Percentiles rank a stretch among this genome's conserved stretches.
Evolutionary conservation across 2,888 invertebrate genomes (phyloP).

Genomic region (Drosophila anomelani): DNA sequence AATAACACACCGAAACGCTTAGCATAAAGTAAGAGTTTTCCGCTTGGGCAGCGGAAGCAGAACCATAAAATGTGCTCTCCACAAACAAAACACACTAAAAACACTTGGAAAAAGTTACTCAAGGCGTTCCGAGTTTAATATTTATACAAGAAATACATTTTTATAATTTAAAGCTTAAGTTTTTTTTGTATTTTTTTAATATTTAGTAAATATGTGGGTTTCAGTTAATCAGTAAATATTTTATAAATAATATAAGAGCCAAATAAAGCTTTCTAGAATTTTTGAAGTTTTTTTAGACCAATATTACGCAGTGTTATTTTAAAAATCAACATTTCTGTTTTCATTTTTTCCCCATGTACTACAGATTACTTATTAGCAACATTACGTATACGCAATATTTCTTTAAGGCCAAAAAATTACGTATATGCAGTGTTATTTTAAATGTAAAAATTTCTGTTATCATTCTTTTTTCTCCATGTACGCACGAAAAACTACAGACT

Average conservation of each 20-base stretch:
- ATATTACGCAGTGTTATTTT: slow-evolving; percentile 1
- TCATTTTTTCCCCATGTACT: too few relatives aligned
- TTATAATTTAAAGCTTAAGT: too few relatives aligned
- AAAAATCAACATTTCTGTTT: too few relatives aligned
- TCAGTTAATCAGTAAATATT: neutral
- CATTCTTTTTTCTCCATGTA: slow-evolving; percentile 16
- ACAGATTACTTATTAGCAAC: too few relatives aligned
- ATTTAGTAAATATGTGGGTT: neutral
- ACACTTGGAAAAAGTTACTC: neutral
- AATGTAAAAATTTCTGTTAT: too few relatives aligned
- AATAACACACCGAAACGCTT: slow-evolving; percentile 61
- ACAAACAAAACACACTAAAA: slow-evolving; percentile 43
- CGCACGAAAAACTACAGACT: slow-evolving; percentile 44
- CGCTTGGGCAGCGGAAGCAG: slow-evolving; percentile 73
- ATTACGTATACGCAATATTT: neutral
- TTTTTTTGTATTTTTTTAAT: neutral
- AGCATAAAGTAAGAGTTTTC: slow-evolving; percentile 70
- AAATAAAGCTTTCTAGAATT: too few relatives aligned
- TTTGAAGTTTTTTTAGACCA: too few relatives aligned
- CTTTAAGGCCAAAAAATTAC: neutral
- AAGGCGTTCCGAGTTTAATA: neutral
- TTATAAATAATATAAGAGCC: neutral
- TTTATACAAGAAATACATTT: neutral
- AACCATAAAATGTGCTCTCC: slow-evolving; percentile 65
- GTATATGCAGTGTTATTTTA: slow-evolving; percentile 6